Evolutionary conservation across 2,113 vertebrate genomes (phyloP).

Genomic region (Stegostoma tigrinum): DNA sequence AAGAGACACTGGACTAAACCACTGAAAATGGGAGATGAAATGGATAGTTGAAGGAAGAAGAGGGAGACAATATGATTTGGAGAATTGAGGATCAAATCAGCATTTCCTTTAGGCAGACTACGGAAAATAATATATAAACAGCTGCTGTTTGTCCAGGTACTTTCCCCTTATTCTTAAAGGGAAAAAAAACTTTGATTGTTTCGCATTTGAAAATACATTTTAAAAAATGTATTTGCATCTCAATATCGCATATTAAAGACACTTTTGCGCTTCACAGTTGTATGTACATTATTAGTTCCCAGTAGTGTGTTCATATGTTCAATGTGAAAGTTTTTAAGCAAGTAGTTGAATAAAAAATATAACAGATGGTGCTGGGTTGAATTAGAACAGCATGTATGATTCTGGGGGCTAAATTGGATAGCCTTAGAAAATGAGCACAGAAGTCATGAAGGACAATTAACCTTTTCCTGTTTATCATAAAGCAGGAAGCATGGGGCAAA

Average conservation of each 20-base stretch:
- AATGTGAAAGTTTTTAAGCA: neutral
- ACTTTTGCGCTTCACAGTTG: neutral
- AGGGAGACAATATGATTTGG: neutral
- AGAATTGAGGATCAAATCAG: neutral
- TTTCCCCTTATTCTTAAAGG: neutral
- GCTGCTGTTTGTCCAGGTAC: neutral
- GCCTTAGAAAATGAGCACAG: no score
- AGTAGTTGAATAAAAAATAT: neutral
- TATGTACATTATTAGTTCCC: neutral
- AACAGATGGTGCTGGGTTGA: conserved; percentile 1
- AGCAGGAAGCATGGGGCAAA: no score
- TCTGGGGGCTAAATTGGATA: neutral
- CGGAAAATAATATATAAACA: neutral
- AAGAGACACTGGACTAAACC: neutral
- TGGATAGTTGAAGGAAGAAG: neutral
- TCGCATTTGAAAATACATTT: neutral
- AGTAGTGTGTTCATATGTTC: neutral
- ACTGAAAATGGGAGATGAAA: neutral
- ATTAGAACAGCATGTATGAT: neutral
- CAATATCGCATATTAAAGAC: neutral
- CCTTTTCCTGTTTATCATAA: no score
- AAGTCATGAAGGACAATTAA: no score
- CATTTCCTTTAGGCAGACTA: neutral
- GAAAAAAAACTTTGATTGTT: neutral
- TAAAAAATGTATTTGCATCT: neutral